Percentiles rank a stretch among this genome's conserved stretches.
Conservation (phyloP, 2,113 vertebrate species). For the Perccottus glenii region DNA sequence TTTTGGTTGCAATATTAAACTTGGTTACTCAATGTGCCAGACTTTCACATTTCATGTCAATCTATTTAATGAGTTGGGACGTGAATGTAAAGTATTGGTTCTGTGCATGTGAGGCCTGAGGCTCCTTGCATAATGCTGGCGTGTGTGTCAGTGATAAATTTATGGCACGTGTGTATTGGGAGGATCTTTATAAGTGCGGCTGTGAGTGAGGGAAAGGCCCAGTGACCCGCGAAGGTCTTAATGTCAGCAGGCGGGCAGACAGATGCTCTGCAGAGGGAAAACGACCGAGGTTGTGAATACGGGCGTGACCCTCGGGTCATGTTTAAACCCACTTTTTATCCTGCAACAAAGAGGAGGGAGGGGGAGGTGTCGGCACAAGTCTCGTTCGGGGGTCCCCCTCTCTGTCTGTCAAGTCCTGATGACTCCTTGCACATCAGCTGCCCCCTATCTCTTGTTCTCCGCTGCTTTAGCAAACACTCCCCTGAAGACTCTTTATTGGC, state of each 20-base stretch:
- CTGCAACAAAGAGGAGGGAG: conserved; percentile 57
- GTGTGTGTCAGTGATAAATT: conserved; percentile 68
- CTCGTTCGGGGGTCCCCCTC: conserved; percentile 24
- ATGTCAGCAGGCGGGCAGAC: conserved; percentile 68
- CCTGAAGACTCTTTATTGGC: neutral
- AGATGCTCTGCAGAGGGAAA: conserved; percentile 73
- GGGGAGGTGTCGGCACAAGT: conserved; percentile 30
- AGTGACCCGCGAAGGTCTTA: conserved; percentile 63
- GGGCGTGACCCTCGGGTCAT: conserved; percentile 60
- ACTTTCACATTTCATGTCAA: too few species aligned
- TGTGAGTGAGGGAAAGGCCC: conserved; percentile 32
- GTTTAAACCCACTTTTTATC: conserved; percentile 61
- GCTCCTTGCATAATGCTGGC: conserved; percentile 26
- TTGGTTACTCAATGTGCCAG: too few species aligned
- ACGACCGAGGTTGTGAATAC: conserved; percentile 16
- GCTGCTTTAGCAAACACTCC: conserved; percentile 1
- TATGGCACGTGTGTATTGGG: conserved; percentile 63
- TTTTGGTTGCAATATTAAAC: too few species aligned
- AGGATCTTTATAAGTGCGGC: conserved; percentile 1
- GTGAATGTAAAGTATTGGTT: too few species aligned
- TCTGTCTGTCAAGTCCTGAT: conserved; percentile 34
- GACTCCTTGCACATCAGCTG: conserved; percentile 37
- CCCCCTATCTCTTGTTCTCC: neutral
- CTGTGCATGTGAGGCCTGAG: conserved; percentile 9
- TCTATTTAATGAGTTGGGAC: too few species aligned